Base-by-base conservation (phyloP, 2,113 vertebrate genomes). In the Galbula dea region DNA sequence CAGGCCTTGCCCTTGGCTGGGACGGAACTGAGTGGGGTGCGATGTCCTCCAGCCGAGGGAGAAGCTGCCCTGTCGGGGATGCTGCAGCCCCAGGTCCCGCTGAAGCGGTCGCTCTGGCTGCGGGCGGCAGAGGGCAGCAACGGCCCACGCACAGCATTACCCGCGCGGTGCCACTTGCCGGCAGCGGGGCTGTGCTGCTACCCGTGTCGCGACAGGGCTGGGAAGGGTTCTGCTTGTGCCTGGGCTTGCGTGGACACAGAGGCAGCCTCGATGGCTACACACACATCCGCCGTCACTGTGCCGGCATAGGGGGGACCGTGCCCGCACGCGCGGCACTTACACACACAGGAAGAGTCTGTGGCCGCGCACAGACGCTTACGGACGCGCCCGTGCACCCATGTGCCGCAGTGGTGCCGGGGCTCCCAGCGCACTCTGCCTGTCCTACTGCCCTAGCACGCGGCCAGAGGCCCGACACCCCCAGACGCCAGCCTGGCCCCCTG, bases 121-220 rank as follows among this genome's bases (percentile, higher is more conserved):
- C 72, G 11, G 19, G 72, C 95, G 71, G 91, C 80, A 96, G 95
- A 95, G 93, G 95, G 95, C 92, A 89, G 94, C 93, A 96, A 89
- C 10, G 43, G 10, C 73, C 69, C 86, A n/a, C 84, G 67, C 86
- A 58, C 66, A 18, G 46, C 49, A 1, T 51, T 34, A 39, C 55
- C 51, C 30, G 4, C 67, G 23, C 57, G 7, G 58, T 24, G 29
- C 65, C 27, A 0, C n/a, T 27, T 20, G 13, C 20, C n/a, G 59
- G 59, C 23, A 58, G 12, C 20, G 57, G n/a, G 21, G n/a, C 15
- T 18, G n/a, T 10, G 12, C 32, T 12, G 55, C 32, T 21, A 29
- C 37, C 74, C n/a, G 0, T 7, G 45, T 37, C 27, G 46, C 41
- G 12, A 11, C 72, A 20, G n/a, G 61, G 21, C 37, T 0, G 48